These are phyloP conservation scores for Phortica okadai DNA, from an alignment of 2,888 invertebrate genomes.

Conservation along the genomic window DNA sequence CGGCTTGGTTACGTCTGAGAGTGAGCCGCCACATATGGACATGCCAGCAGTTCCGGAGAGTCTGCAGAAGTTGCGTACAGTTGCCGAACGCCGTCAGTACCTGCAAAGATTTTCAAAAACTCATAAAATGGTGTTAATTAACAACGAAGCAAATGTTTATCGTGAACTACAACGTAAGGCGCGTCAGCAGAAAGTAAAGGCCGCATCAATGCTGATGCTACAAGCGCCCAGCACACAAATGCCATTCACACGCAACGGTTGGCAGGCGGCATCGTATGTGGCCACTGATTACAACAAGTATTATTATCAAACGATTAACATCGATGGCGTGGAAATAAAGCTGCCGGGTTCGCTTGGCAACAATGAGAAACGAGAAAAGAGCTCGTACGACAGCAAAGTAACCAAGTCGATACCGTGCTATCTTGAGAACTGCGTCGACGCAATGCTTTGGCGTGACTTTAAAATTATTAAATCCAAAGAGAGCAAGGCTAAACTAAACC, in stretches of 20 bases:
- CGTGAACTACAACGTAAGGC: slow-evolving; percentile 72
- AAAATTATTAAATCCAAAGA: slow-evolving; percentile 58
- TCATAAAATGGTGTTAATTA: slow-evolving; percentile 74
- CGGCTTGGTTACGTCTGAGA: slow-evolving; percentile 70
- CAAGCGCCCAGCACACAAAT: slow-evolving; percentile 64
- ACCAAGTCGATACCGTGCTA: slow-evolving; percentile 39
- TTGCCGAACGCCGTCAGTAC: slow-evolving; percentile 78
- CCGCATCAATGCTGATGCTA: slow-evolving; percentile 61
- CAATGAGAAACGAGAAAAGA: slow-evolving; percentile 62
- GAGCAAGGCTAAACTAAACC: slow-evolving; percentile 58
- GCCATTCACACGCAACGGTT: slow-evolving; percentile 74
- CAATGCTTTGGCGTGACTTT: slow-evolving; percentile 53
- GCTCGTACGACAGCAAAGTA: slow-evolving; percentile 56
- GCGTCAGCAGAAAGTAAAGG: slow-evolving; percentile 68
- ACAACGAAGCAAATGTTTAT: slow-evolving; percentile 75
- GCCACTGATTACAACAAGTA: slow-evolving; percentile 72
- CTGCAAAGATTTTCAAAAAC: slow-evolving; percentile 73
- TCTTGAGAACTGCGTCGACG: slow-evolving; percentile 58
- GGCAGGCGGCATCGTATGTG: slow-evolving; percentile 74
- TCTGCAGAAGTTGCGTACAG: slow-evolving; percentile 77
- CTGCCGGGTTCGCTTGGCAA: slow-evolving; percentile 73
- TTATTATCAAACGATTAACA: slow-evolving; percentile 71
- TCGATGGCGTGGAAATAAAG: slow-evolving; percentile 65
- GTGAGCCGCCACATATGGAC: slow-evolving; percentile 70
- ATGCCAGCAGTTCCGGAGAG: slow-evolving; percentile 73